Evolutionary conservation across 2,797 vertebrate species (phyloP).

Genomic region (Bryconaethiops microstoma): DNA sequence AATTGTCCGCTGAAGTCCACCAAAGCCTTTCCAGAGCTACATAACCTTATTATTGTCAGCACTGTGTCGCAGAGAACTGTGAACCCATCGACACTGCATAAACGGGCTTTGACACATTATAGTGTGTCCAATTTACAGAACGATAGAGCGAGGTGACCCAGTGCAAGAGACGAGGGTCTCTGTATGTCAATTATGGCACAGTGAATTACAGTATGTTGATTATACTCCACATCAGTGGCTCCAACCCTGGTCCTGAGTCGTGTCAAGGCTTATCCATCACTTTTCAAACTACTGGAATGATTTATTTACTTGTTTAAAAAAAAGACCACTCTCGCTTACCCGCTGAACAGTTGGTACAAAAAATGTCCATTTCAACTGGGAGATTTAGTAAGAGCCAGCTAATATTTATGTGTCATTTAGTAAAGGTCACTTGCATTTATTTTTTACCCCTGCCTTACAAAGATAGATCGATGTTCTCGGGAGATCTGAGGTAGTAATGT

Average conservation of each 20-base stretch:
- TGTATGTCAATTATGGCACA: not conserved
- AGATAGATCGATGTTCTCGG: too few relatives aligned
- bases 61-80: not conserved
- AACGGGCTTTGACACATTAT: not conserved
- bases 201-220: not conserved
- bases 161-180: not conserved
- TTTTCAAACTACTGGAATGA: too few relatives aligned
- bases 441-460: too few relatives aligned
- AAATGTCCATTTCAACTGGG: too few relatives aligned
- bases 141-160: not conserved
- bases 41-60: not conserved
- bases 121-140: not conserved
- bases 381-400: too few relatives aligned
- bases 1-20: too few relatives aligned
- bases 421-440: too few relatives aligned
- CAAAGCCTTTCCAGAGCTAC: not conserved
- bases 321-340: too few relatives aligned
- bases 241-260: not conserved
- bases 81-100: not conserved
- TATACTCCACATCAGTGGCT: not conserved
- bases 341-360: not conserved
- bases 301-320: too few relatives aligned
- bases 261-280: too few relatives aligned
- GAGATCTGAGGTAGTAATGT: too few relatives aligned
- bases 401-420: too few relatives aligned